Percentiles rank a stretch among this genome's conserved stretches.
These are phyloP conservation scores for Polyommatus iphigenia DNA, from an alignment of 2,888 invertebrate genomes.

Conservation along the genomic window DNA sequence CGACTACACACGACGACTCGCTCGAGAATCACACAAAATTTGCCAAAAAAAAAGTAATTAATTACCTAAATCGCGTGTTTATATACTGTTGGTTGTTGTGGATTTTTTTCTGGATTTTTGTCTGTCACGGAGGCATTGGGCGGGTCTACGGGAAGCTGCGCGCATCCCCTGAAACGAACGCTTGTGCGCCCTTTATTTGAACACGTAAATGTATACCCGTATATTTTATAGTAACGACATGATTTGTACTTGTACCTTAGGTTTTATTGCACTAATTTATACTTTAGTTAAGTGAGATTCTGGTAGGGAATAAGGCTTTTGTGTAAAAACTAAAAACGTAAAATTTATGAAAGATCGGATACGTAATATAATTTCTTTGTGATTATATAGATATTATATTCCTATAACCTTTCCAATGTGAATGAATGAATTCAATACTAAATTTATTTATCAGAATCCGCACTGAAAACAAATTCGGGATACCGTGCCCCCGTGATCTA, in stretches of 20 bases:
- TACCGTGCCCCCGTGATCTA: neutral
- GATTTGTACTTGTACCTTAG: neutral
- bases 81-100: neutral
- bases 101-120: conserved; percentile 36
- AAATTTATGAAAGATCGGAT: neutral
- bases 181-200: conserved; percentile 48
- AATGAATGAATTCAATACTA: neutral
- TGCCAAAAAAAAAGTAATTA: conserved; percentile 21
- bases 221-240: conserved; percentile 20
- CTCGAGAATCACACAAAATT: neutral
- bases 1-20: conserved; percentile 50
- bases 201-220: conserved; percentile 38
- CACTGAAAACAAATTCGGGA: neutral
- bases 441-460: neutral
- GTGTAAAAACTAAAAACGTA: neutral
- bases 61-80: neutral
- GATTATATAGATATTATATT: neutral
- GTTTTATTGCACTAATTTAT: neutral
- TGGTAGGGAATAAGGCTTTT: neutral
- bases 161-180: conserved; percentile 65
- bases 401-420: neutral
- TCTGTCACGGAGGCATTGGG: conserved; percentile 51
- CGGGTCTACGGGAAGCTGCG: conserved; percentile 74
- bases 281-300: neutral
- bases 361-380: neutral